These are phyloP conservation scores for Ariopsis seemanni DNA, from an alignment of 2,113 vertebrate species.

Conservation along the genomic window DNA sequence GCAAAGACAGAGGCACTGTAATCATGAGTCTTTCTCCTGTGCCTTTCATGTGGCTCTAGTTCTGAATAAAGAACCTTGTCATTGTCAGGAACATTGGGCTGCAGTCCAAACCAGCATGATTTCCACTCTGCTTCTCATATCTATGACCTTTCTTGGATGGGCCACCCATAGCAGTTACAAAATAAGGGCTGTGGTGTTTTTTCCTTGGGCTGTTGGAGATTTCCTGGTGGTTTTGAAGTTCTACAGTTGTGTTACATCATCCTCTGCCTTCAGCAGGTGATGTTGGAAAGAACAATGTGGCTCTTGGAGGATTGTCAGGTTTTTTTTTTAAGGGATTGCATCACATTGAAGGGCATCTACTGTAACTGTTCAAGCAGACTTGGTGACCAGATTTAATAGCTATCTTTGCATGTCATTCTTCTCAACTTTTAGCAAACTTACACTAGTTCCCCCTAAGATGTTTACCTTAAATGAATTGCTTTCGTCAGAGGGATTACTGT, in stretches of 20 bases:
- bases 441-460: background rate
- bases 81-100: constrained; percentile 48
- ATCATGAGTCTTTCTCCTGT: constrained; percentile 49
- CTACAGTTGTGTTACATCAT: constrained; percentile 67
- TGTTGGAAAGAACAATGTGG: constrained; percentile 52
- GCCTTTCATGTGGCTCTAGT: constrained; percentile 46
- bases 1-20: constrained; percentile 33
- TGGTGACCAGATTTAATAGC: background rate
- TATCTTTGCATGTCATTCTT: constrained; percentile 21
- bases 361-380: constrained; percentile 33
- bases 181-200: constrained; percentile 60
- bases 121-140: constrained; percentile 36
- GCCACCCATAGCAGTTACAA: constrained; percentile 51
- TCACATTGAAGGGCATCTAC: constrained; percentile 25
- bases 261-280: constrained; percentile 68
- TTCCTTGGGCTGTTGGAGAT: constrained; percentile 46
- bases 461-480: background rate
- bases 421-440: background rate
- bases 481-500: constrained; percentile 6
- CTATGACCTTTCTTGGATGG: constrained; percentile 45
- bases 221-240: constrained; percentile 65
- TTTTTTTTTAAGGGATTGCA: constrained; percentile 30
- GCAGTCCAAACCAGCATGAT: constrained; percentile 43
- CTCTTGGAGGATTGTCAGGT: constrained; percentile 31
- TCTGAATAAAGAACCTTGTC: constrained; percentile 47